These are phyloP conservation scores for Apantesis nais DNA, from an alignment of 2,888 invertebrate species.

Conservation along the genomic window DNA sequence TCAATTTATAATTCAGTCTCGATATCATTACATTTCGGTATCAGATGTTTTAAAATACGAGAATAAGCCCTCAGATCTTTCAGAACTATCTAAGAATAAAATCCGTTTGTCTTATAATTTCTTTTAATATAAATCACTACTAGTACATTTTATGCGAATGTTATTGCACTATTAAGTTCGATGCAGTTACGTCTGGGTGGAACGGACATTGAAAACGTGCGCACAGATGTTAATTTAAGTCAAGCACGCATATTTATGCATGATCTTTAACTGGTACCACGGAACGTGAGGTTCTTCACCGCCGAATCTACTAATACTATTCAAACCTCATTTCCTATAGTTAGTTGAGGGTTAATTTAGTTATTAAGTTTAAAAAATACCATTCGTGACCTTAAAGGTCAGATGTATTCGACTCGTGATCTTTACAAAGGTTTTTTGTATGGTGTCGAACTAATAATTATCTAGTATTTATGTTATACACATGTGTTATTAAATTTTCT, in stretches of 20 bases:
- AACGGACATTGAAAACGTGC: slow-evolving; percentile 50
- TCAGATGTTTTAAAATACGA: too few species aligned
- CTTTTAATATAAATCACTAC: slow-evolving; percentile 29
- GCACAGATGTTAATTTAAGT: slow-evolving; percentile 37
- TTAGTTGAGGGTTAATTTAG: slow-evolving; percentile 2
- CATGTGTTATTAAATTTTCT: background rate
- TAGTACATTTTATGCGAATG: slow-evolving; percentile 43
- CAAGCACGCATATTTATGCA: slow-evolving; percentile 37
- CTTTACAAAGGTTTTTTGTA: slow-evolving; percentile 2
- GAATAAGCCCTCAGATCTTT: background rate
- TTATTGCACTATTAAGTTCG: slow-evolving; percentile 37
- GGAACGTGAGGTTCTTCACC: slow-evolving; percentile 47
- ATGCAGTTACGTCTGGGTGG: slow-evolving; percentile 45
- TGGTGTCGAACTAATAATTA: background rate
- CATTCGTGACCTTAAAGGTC: background rate
- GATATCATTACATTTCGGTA: too few species aligned
- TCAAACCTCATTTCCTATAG: slow-evolving; percentile 15
- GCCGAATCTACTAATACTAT: slow-evolving; percentile 27
- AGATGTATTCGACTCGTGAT: background rate
- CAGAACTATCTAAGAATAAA: background rate
- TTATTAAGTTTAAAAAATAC: background rate
- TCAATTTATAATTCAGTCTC: too few species aligned
- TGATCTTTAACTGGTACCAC: slow-evolving; percentile 46
- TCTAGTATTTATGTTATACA: background rate
- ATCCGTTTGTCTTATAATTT: slow-evolving; percentile 12